These are phyloP conservation scores for Diabrotica undecimpunctata DNA, from an alignment of 1,140 invertebrate species.

Conservation along the genomic window DNA sequence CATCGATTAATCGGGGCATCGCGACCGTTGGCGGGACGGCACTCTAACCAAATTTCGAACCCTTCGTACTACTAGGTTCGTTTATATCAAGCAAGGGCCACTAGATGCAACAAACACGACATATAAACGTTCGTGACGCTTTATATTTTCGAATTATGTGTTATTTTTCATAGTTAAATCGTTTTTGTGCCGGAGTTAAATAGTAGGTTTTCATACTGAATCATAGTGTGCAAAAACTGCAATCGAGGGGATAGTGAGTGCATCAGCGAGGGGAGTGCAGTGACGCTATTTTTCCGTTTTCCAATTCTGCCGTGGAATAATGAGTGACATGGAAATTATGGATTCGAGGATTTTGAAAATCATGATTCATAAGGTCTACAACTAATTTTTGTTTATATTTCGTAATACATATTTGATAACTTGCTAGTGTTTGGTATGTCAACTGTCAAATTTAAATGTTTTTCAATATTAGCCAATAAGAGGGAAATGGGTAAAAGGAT, in stretches of 20 bases:
- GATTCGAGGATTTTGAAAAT: slow-evolving; percentile 2
- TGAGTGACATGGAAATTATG: background rate
- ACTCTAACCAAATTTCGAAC: background rate
- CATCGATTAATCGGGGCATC: background rate
- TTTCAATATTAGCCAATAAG: no score
- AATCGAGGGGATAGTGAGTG: no score
- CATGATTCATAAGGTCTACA: background rate
- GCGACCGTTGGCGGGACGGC: slow-evolving; percentile 1
- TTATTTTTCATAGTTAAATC: no score
- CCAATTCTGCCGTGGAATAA: no score
- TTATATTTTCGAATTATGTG: background rate
- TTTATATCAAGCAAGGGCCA: background rate
- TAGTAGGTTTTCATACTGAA: no score
- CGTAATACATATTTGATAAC: no score
- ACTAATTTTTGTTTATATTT: no score
- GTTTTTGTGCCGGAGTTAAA: no score
- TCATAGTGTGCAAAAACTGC: no score
- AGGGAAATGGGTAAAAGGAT: no score
- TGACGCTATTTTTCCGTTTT: no score
- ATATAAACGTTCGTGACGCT: background rate
- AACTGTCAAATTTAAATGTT: background rate
- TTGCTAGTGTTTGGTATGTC: background rate
- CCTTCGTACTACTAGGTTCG: background rate
- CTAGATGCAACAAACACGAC: slow-evolving; percentile 1
- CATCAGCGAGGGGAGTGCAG: no score